Evolutionary conservation across 1,140 invertebrate genomes (phyloP).

Genomic region (Carcinoscorpius rotundicauda): DNA sequence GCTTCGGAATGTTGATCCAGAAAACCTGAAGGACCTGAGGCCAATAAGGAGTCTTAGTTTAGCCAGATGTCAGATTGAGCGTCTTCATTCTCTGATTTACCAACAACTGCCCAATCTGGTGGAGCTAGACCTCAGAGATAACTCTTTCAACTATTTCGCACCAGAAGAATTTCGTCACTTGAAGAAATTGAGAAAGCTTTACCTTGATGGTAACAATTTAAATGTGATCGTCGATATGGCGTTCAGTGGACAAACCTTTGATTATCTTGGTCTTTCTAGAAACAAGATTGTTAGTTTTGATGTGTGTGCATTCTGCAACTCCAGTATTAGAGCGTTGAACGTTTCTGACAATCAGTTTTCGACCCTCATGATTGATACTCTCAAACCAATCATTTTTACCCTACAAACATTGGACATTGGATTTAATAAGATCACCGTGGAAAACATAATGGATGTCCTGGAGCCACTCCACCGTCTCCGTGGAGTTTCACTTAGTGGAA

Average conservation of each 20-base stretch:
- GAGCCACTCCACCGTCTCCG: constrained; percentile 42
- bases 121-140: constrained; percentile 39
- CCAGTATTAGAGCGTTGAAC: constrained; percentile 49
- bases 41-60: constrained; percentile 51
- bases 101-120: constrained; percentile 27
- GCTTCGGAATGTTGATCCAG: constrained; percentile 53
- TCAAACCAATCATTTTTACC: constrained; percentile 45
- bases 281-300: constrained; percentile 59
- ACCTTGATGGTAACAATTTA: constrained; percentile 59
- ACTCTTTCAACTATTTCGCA: constrained; percentile 51
- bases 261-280: constrained; percentile 43
- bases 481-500: constrained; percentile 40
- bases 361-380: constrained; percentile 44
- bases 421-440: constrained; percentile 43
- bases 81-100: constrained; percentile 21
- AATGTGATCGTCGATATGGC: constrained; percentile 51
- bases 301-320: constrained; percentile 50
- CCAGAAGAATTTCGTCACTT: constrained; percentile 33
- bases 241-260: constrained; percentile 43
- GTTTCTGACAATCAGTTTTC: constrained; percentile 53
- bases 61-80: constrained; percentile 17
- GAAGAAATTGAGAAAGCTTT: constrained; percentile 43
- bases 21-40: constrained; percentile 21
- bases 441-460: constrained; percentile 37
- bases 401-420: constrained; percentile 49